These are phyloP conservation scores for Pterois miles DNA, from an alignment of 2,797 vertebrate genomes.

Conservation along the genomic window DNA sequence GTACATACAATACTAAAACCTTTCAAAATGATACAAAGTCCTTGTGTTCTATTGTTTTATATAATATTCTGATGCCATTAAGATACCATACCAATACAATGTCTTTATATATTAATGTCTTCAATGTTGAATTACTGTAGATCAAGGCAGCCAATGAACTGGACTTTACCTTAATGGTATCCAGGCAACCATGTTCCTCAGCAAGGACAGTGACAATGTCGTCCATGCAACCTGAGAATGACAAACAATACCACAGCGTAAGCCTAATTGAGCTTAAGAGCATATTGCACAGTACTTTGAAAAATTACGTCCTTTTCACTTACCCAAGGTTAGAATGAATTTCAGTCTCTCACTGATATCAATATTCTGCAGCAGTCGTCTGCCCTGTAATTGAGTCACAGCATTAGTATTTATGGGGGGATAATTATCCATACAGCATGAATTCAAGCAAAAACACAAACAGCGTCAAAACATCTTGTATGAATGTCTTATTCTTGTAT, in stretches of 20 bases:
- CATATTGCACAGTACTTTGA: background rate
- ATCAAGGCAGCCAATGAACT: background rate
- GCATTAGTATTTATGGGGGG: background rate
- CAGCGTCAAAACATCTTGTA: background rate
- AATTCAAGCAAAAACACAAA: background rate
- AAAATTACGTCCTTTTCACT: conserved; percentile 56
- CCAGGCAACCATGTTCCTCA: conserved; percentile 95
- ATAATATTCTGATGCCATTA: background rate
- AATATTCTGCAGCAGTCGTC: conserved; percentile 92
- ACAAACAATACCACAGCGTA: conserved; percentile 17
- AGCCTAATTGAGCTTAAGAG: conserved; percentile 7
- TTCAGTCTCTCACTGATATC: conserved; percentile 94
- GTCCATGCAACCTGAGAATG: conserved; percentile 90
- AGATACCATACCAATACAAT: background rate
- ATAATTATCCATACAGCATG: background rate
- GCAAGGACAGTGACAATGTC: conserved; percentile 93
- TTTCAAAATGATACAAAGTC: background rate
- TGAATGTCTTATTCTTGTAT: background rate
- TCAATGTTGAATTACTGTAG: background rate
- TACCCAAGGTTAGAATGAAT: conserved; percentile 93
- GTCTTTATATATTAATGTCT: background rate
- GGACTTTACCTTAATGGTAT: conserved; percentile 89
- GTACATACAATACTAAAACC: background rate
- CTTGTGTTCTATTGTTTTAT: background rate
- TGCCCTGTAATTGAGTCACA: conserved; percentile 82